Evolutionary conservation across 2,888 invertebrate species (phyloP).

Genomic region (Yponomeuta malinellus): DNA sequence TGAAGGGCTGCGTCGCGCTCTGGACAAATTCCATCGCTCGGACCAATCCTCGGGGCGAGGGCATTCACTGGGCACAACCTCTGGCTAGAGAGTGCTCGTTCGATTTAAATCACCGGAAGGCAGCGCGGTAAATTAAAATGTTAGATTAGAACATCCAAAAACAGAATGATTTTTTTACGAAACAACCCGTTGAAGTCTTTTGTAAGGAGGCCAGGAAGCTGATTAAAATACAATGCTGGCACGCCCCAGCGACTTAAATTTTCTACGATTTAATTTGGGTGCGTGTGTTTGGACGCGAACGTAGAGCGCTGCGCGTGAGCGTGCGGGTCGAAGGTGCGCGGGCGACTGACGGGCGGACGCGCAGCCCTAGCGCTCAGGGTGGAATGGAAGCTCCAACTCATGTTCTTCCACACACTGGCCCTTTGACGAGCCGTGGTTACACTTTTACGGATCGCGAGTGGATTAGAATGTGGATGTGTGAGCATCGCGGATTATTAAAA

Average conservation of each 20-base stretch:
- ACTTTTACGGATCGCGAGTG: neutral
- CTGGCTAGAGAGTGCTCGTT: neutral
- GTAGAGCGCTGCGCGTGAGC: constrained; percentile 29
- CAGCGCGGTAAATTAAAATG: no score
- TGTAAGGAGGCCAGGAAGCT: constrained; percentile 24
- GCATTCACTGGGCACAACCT: constrained; percentile 3
- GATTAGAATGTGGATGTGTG: no score
- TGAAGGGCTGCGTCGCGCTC: constrained; percentile 35
- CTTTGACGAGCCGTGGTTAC: neutral
- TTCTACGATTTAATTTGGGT: constrained; percentile 47
- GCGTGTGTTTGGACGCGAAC: constrained; percentile 43
- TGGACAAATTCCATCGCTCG: constrained; percentile 35
- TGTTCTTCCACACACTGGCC: neutral
- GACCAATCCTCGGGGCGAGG: neutral
- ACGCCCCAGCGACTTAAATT: constrained; percentile 40
- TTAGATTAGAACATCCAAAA: neutral
- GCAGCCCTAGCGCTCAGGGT: constrained; percentile 54
- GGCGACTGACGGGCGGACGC: constrained; percentile 38
- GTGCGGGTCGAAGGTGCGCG: constrained; percentile 44
- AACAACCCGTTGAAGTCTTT: neutral
- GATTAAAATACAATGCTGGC: constrained; percentile 50
- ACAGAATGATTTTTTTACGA: neutral
- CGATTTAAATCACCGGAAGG: neutral
- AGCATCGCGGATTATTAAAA: no score
- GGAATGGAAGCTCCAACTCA: constrained; percentile 47